Percentiles rank a stretch among this genome's conserved stretches.
Conservation (phyloP, 1,140 invertebrate genomes). For the Cyphomyrmex costatus region DNA sequence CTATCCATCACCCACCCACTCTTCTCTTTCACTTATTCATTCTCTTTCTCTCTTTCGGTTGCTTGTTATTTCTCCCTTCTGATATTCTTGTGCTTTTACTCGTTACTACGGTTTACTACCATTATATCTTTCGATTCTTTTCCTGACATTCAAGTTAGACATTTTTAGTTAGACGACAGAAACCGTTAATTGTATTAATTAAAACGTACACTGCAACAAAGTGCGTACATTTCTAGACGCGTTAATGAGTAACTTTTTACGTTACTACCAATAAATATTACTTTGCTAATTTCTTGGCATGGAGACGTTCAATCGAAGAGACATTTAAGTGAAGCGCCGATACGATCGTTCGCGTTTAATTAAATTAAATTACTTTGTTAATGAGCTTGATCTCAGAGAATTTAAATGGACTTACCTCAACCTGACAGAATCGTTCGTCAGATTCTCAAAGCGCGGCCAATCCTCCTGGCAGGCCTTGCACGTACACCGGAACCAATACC, state of each 20-base stretch:
- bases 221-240: neutral
- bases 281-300: conserved; percentile 21
- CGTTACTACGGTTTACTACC: neutral
- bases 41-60: neutral
- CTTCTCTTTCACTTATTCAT: neutral
- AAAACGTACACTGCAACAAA: neutral
- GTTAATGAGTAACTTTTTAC: conserved; percentile 3
- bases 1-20: neutral
- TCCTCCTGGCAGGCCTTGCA: conserved; percentile 92
- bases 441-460: conserved; percentile 91
- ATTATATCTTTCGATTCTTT: conserved; percentile 12
- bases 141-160: neutral
- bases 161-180: neutral
- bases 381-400: conserved; percentile 39
- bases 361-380: conserved; percentile 46
- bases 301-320: neutral
- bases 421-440: conserved; percentile 84
- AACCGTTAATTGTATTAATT: conserved; percentile 23
- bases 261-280: conserved; percentile 42
- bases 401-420: conserved; percentile 72
- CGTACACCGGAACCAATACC: conserved; percentile 94
- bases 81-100: conserved; percentile 23
- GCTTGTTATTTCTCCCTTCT: conserved; percentile 16
- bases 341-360: conserved; percentile 38
- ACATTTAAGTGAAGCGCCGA: neutral